Evolutionary conservation across 2,113 vertebrate species (phyloP), one percentile per base, ranked within the genome.

Genomic region (Murina feae): DNA sequence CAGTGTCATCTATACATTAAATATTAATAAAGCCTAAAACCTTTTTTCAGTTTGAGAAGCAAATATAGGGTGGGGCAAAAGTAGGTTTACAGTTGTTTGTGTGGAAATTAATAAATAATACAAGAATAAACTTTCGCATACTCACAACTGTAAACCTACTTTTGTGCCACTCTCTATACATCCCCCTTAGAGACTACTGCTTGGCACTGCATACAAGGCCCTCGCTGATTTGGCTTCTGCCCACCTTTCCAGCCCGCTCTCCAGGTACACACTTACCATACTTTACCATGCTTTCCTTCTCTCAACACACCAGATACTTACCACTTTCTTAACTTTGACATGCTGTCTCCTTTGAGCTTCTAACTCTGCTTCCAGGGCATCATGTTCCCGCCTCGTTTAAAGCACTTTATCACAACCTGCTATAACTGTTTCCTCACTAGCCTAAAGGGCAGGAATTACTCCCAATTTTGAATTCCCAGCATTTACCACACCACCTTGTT

Each of bases 21-120:
- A 51, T 69, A 92, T 69, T 82, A 92, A 65, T 88, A 85, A 81
- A 47, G 6, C 25, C 55, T 60, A 86, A 32, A n/a, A 74, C 89
- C 49, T 89, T 71, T 83, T 85, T 53, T 86, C 35, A 86, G n/a
- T 37, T 75, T 95, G 75, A 78, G 89, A 89, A 92, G 39, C 55
- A 87, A 90, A 92, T 37, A 49, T 0, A 76, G 44, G 16, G 17
- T 76, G 44, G 74, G 30, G 72, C 72, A 47, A 75, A 75, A 75
- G 42, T 75, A 75, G 42, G 14, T 44, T 74, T 74, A 74, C 25
- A 74, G 71, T 47, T 47, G 42, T 75, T 44, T 17, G 6, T 74
- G 42, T 74, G 25, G 39, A 74, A 74, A 74, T 44, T 74, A 44
- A 74, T 16, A 74, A 74, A 74, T 44, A 74, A 74, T 74, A 44